Evolutionary conservation across 1,140 invertebrate species (phyloP).

Genomic region (Vanessa atalanta): DNA sequence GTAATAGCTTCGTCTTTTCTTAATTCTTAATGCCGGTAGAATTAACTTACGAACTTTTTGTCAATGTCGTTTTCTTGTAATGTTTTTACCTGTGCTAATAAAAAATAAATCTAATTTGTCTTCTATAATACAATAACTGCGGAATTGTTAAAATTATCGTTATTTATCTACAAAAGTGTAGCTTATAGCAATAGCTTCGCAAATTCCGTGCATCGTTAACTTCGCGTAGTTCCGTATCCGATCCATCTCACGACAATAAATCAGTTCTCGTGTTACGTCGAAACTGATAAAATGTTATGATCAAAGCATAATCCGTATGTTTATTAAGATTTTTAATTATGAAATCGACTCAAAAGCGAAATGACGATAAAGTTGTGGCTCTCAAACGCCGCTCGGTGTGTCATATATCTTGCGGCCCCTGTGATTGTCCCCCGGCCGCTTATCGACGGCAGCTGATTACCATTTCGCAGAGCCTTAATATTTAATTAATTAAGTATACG

Average conservation of each 20-base stretch:
- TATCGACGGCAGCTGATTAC: slow-evolving; percentile 45
- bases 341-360: slow-evolving; percentile 1
- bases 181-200: no score
- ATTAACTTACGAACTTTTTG: no score
- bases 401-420: slow-evolving; percentile 14
- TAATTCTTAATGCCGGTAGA: no score
- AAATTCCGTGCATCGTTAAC: no score
- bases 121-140: no score
- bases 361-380: slow-evolving; percentile 1
- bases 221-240: no score
- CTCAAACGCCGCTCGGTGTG: slow-evolving; percentile 8
- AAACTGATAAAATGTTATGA: not conserved
- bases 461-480: slow-evolving; percentile 52
- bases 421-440: slow-evolving; percentile 12
- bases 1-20: not conserved
- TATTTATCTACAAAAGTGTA: no score
- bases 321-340: slow-evolving; percentile 16
- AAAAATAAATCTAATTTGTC: no score
- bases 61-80: no score
- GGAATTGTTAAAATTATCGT: no score
- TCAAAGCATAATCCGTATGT: not conserved
- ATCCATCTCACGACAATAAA: not conserved
- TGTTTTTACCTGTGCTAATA: no score
- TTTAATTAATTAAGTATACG: slow-evolving; percentile 66
- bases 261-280: not conserved